Conservation (phyloP, 2,113 vertebrate species). For the Cettia cetti region DNA sequence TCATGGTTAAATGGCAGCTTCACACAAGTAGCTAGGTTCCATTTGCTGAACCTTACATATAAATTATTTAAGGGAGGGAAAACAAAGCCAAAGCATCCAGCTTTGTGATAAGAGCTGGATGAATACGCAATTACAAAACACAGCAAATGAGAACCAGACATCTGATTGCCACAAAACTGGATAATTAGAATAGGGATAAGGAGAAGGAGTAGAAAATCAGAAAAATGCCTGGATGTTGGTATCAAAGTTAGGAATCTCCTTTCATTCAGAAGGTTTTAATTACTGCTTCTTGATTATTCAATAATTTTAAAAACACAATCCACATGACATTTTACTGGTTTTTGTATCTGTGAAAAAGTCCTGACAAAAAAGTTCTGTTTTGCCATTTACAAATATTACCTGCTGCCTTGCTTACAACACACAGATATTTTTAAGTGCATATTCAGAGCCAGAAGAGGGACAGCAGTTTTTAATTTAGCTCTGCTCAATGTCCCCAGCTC, state of each 20-base stretch:
- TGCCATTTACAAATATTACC: neutral
- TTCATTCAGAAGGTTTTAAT: neutral
- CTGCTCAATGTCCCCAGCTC: neutral
- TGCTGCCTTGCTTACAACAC: neutral
- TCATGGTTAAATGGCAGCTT: constrained; percentile 79
- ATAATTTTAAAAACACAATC: neutral
- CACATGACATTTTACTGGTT: neutral
- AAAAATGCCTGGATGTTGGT: neutral
- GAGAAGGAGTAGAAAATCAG: neutral
- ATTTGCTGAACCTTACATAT: constrained; percentile 66
- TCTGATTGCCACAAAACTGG: neutral
- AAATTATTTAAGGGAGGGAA: constrained; percentile 29
- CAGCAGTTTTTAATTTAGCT: constrained; percentile 1
- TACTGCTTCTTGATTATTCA: neutral
- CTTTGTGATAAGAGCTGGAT: neutral
- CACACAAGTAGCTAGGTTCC: constrained; percentile 80
- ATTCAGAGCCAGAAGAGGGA: neutral
- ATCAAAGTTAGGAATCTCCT: neutral
- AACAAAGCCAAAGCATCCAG: constrained; percentile 42
- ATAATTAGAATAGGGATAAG: neutral
- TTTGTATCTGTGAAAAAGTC: neutral
- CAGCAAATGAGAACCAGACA: constrained; percentile 23
- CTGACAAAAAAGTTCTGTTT: neutral
- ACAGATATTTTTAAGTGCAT: neutral
- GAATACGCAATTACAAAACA: constrained; percentile 1